Conservation (phyloP, 2,797 vertebrate genomes). For the Pangasius mekongensis region DNA sequence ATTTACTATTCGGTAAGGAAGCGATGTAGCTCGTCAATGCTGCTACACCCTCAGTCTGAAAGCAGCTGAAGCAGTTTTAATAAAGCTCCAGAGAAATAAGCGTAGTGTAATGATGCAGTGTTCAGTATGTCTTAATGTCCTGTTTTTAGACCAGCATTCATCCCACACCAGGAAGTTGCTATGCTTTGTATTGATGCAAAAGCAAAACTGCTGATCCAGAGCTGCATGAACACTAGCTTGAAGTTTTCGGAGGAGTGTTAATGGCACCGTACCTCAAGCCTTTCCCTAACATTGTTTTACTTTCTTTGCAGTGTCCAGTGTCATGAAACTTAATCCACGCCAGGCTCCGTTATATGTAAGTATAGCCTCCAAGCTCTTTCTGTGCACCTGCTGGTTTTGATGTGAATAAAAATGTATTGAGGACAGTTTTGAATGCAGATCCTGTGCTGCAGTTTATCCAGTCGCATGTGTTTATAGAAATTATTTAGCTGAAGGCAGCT, state of each 20-base stretch:
- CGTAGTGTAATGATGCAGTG: background rate
- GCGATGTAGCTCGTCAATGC: background rate
- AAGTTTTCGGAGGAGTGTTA: background rate
- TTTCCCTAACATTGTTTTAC: constrained; percentile 46
- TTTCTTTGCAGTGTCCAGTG: constrained; percentile 84
- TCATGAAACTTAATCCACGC: constrained; percentile 99
- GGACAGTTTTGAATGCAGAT: background rate
- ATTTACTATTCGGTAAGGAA: constrained; percentile 32
- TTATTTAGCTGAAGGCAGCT: background rate
- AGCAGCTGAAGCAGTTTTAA: background rate
- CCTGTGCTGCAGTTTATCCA: background rate
- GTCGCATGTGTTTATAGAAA: background rate
- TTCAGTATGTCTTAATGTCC: background rate
- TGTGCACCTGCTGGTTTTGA: constrained; percentile 14
- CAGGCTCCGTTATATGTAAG: constrained; percentile 98
- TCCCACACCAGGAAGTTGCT: background rate
- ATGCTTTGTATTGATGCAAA: background rate
- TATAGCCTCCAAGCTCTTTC: constrained; percentile 59
- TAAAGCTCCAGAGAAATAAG: background rate
- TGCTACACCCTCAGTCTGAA: background rate
- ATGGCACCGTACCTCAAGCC: background rate
- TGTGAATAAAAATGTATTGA: background rate
- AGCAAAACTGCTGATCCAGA: background rate
- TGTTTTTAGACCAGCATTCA: constrained; percentile 2
- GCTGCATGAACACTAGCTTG: background rate